Evolutionary conservation across 1,140 invertebrate species (phyloP).

Genomic region (Ruditapes philippinarum): DNA sequence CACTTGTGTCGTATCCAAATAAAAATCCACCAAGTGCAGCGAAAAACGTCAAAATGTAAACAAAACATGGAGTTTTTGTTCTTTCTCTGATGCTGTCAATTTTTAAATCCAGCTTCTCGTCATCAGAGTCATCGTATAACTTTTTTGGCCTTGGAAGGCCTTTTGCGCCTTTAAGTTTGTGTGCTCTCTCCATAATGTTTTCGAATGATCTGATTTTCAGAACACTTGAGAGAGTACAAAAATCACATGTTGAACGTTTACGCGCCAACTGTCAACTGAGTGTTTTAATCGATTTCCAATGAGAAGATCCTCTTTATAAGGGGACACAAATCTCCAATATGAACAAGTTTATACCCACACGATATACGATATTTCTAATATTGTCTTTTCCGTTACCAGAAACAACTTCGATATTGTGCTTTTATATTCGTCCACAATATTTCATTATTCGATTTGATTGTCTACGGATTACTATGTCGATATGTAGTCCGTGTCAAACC

Average conservation of each 20-base stretch:
- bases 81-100: slow-evolving; percentile 79
- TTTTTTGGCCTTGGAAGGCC: slow-evolving; percentile 74
- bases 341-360: too few species aligned
- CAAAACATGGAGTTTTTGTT: slow-evolving; percentile 80
- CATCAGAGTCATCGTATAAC: slow-evolving; percentile 79
- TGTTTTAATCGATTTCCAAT: slow-evolving; percentile 53
- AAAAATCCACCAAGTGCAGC: slow-evolving; percentile 89
- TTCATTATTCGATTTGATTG: too few species aligned
- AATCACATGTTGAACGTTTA: slow-evolving; percentile 59
- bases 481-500: too few species aligned
- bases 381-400: too few species aligned
- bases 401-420: too few species aligned
- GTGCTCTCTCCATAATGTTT: slow-evolving; percentile 26
- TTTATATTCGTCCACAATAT: too few species aligned
- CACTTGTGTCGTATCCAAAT: slow-evolving; percentile 91
- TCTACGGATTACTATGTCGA: too few species aligned
- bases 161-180: slow-evolving; percentile 39
- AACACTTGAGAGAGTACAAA: neutral
- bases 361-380: too few species aligned
- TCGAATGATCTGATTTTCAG: neutral
- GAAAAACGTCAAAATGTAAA: slow-evolving; percentile 85
- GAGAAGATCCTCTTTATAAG: slow-evolving; percentile 7
- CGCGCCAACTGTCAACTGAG: slow-evolving; percentile 64
- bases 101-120: slow-evolving; percentile 82
- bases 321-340: neutral